Percentiles rank a stretch among this genome's conserved stretches.
Evolutionary conservation across 23 tunicate species (phyloP).

Genomic region (Ciona savignyi): DNA sequence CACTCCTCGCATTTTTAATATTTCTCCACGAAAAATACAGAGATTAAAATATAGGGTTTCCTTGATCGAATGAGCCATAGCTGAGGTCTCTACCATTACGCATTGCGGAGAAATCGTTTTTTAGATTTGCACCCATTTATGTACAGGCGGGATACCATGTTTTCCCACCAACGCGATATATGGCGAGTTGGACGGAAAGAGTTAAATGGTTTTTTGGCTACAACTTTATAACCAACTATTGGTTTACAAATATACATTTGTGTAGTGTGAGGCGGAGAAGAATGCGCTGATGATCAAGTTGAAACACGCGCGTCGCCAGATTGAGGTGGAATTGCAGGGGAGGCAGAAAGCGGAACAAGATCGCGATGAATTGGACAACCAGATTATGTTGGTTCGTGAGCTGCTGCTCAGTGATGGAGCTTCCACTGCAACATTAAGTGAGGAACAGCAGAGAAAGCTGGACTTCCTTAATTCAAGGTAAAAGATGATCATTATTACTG

Average conservation of each 20-base stretch:
- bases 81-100: too few relatives aligned
- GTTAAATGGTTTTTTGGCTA: background rate
- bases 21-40: too few relatives aligned
- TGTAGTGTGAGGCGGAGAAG: constrained; percentile 73
- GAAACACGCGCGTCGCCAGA: constrained; percentile 84
- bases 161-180: too few relatives aligned
- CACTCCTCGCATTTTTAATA: too few relatives aligned
- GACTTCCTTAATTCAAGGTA: constrained; percentile 75
- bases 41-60: too few relatives aligned
- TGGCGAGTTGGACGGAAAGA: background rate
- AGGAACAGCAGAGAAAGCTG: constrained; percentile 87
- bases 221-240: background rate
- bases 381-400: constrained; percentile 78
- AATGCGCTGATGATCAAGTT: constrained; percentile 83
- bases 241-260: background rate
- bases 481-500: background rate
- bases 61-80: too few relatives aligned
- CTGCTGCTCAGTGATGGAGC: constrained; percentile 54
- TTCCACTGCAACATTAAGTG: constrained; percentile 45
- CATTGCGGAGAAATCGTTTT: too few relatives aligned
- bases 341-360: constrained; percentile 85
- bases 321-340: constrained; percentile 75
- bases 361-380: constrained; percentile 83
- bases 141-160: too few relatives aligned
- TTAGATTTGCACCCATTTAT: too few relatives aligned